A percentile compares a stretch with the other conserved stretches of the same genome.
phyloP scores from a whole-genome alignment of 2,113 vertebrate species.

The Gasterosteus aculeatus region DNA sequence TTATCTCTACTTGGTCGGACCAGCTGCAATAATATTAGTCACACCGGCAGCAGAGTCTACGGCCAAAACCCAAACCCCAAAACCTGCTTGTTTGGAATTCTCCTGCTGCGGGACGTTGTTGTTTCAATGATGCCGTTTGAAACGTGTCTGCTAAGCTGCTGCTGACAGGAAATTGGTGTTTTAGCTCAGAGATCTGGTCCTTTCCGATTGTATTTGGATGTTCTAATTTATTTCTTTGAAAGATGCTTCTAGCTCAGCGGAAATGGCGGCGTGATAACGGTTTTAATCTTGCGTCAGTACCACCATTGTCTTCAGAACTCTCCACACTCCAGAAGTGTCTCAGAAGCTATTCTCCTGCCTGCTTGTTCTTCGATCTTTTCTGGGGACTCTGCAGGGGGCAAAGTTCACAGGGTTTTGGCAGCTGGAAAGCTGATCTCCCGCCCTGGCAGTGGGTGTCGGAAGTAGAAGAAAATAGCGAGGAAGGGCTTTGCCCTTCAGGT shows the following conservation, averaged over 20 bases:
- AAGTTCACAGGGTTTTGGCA: slow-evolving; percentile 48
- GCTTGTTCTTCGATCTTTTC: slow-evolving; percentile 10
- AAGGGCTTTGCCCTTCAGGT: slow-evolving; percentile 53
- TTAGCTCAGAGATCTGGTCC: slow-evolving; percentile 20
- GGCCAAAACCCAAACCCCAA: slow-evolving; percentile 43
- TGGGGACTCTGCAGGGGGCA: slow-evolving; percentile 28
- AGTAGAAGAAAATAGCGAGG: slow-evolving; percentile 55
- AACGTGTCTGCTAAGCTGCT: slow-evolving; percentile 38
- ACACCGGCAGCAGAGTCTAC: slow-evolving; percentile 2
- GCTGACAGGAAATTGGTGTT: slow-evolving; percentile 23
- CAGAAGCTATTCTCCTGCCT: neutral
- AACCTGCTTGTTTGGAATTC: slow-evolving; percentile 34
- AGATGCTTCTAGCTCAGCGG: neutral
- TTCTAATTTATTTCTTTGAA: neutral
- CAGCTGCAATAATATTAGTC: slow-evolving; percentile 56
- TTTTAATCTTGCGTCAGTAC: neutral
- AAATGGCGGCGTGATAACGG: neutral
- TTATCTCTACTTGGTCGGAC: slow-evolving; percentile 26
- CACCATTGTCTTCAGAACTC: neutral
- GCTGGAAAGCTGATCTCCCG: slow-evolving; percentile 49
- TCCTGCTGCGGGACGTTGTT: slow-evolving; percentile 44
- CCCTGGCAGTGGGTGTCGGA: slow-evolving; percentile 45
- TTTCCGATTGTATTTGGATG: neutral
- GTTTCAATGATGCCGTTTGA: slow-evolving; percentile 44
- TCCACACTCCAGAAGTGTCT: neutral